A percentile compares a stretch with the other conserved stretches of the same genome.
These are phyloP conservation scores for Lottia scabra DNA, from an alignment of 2,888 invertebrate species.

Conservation along the genomic window DNA sequence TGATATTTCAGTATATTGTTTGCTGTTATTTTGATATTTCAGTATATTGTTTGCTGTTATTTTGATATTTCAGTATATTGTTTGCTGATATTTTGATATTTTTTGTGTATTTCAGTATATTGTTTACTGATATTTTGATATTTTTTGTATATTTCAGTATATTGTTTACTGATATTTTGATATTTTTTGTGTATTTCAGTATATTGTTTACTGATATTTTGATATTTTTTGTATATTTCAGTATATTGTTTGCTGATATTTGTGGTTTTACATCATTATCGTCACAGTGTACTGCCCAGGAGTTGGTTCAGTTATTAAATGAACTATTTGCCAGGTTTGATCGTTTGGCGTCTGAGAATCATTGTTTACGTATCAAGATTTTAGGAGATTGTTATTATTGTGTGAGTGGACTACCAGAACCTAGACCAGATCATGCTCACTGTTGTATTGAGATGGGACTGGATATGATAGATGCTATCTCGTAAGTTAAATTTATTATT, in stretches of 20 bases:
- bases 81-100: too few relatives aligned
- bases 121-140: too few relatives aligned
- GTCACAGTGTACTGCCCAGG: slow-evolving; percentile 82
- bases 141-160: too few relatives aligned
- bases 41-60: too few relatives aligned
- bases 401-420: slow-evolving; percentile 91
- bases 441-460: slow-evolving; percentile 99
- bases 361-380: slow-evolving; percentile 94
- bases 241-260: slow-evolving; percentile 97
- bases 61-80: too few relatives aligned
- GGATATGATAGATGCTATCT: slow-evolving; percentile 98
- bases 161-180: too few relatives aligned
- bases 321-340: slow-evolving; percentile 96
- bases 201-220: too few relatives aligned
- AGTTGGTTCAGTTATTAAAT: slow-evolving; percentile 94
- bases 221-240: slow-evolving; percentile 66
- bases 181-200: slow-evolving; percentile 71
- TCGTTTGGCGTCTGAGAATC: slow-evolving; percentile 87
- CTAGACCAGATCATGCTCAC: slow-evolving; percentile 92
- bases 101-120: too few relatives aligned
- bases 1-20: too few relatives aligned
- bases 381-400: slow-evolving; percentile 98
- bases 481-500: slow-evolving; percentile 78
- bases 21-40: too few relatives aligned
- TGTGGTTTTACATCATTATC: slow-evolving; percentile 97